phyloP scores from a whole-genome alignment of 2,888 invertebrate species.

The Steinernema scapterisci region DNA sequence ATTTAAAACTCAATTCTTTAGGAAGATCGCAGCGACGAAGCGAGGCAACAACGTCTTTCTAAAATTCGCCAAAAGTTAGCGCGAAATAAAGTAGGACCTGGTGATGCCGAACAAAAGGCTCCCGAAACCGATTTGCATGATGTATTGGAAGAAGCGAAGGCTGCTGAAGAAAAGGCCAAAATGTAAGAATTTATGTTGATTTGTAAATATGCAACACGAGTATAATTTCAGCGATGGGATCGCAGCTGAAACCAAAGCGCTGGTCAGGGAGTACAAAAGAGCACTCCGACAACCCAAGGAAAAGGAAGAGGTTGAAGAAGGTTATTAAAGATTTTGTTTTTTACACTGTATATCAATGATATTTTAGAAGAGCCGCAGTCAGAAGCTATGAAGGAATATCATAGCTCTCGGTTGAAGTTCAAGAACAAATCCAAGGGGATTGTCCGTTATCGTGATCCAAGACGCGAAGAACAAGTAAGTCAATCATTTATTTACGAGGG shows the following conservation, averaged over 20 bases:
- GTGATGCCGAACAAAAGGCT: constrained; percentile 34
- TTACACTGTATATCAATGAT: neutral
- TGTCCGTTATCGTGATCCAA: constrained; percentile 56
- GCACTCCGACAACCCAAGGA: constrained; percentile 60
- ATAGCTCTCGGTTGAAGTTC: constrained; percentile 56
- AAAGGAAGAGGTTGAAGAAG: constrained; percentile 65
- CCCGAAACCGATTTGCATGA: constrained; percentile 43
- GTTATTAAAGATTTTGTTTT: constrained; percentile 31
- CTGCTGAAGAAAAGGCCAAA: constrained; percentile 39
- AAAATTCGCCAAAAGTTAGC: constrained; percentile 37
- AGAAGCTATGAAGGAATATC: constrained; percentile 60
- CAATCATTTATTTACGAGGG: neutral
- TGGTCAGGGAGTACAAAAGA: constrained; percentile 64
- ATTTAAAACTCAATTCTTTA: neutral
- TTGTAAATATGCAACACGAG: neutral
- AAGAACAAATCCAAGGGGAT: constrained; percentile 53
- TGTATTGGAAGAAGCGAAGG: constrained; percentile 42
- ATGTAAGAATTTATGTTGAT: constrained; percentile 36
- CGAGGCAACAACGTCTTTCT: constrained; percentile 40
- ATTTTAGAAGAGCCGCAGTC: constrained; percentile 48
- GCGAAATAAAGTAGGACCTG: constrained; percentile 29
- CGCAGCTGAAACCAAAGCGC: constrained; percentile 39
- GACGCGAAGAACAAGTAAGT: constrained; percentile 56
- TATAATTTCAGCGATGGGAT: constrained; percentile 38
- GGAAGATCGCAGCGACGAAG: constrained; percentile 38